phyloP scores from a whole-genome alignment of 2,113 vertebrate species.

The Microtus richardsoni region DNA sequence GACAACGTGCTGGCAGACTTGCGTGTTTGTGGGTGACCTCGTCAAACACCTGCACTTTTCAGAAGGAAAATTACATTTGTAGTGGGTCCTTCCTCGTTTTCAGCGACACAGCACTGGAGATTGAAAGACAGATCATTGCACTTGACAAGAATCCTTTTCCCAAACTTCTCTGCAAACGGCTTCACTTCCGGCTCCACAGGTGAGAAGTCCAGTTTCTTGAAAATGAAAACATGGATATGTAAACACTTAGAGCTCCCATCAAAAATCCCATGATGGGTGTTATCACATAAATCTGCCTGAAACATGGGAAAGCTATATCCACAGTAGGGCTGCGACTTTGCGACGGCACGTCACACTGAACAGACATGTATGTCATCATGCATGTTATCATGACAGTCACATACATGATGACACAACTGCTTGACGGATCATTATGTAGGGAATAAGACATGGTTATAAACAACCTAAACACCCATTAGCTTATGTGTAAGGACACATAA shows the following conservation, averaged over 20 bases:
- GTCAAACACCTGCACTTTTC: neutral
- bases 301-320: slow-evolving; percentile 19
- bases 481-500: neutral
- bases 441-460: neutral
- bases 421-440: neutral
- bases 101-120: slow-evolving; percentile 97
- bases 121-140: slow-evolving; percentile 99
- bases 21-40: neutral
- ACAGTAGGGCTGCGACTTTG: neutral
- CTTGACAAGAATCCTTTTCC: slow-evolving; percentile 96
- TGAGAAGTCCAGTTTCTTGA: slow-evolving; percentile 96
- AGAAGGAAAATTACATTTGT: slow-evolving; percentile 92
- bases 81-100: slow-evolving; percentile 98
- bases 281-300: neutral
- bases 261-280: neutral
- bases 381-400: neutral
- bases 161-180: slow-evolving; percentile 98
- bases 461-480: neutral
- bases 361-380: neutral
- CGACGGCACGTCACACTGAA: neutral
- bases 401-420: neutral
- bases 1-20: neutral
- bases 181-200: slow-evolving; percentile 95
- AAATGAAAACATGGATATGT: slow-evolving; percentile 66
- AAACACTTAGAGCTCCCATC: neutral